Evolutionary conservation across 2,888 invertebrate species (phyloP).

Genomic region (Phlogophora meticulosa): DNA sequence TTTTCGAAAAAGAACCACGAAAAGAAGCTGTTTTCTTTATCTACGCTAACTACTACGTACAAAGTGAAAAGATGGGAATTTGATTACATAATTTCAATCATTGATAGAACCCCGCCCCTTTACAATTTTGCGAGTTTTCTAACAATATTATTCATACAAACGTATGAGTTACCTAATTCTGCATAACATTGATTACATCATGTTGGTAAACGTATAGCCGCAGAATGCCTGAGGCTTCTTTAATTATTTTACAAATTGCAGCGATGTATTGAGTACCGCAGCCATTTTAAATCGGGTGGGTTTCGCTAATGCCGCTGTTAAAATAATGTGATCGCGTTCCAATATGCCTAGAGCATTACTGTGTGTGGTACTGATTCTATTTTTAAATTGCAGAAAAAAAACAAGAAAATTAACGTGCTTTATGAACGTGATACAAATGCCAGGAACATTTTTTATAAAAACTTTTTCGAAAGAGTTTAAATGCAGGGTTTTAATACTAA

Average conservation of each 20-base stretch:
- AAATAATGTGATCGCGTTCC: constrained; percentile 54
- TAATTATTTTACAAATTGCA: constrained; percentile 63
- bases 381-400: constrained; percentile 18
- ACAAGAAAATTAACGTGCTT: not conserved
- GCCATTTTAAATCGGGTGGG: constrained; percentile 55
- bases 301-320: constrained; percentile 49
- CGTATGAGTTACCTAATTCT: constrained; percentile 52
- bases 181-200: constrained; percentile 48
- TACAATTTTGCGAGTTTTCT: constrained; percentile 28
- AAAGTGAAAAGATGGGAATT: not conserved
- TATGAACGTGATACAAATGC: constrained; percentile 12
- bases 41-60: not conserved
- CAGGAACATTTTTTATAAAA: not conserved
- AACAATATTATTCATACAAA: constrained; percentile 41
- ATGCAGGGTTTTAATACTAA: not conserved
- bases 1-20: no score
- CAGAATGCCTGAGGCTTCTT: constrained; percentile 55
- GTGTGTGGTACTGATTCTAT: constrained; percentile 35
- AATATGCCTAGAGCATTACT: constrained; percentile 43
- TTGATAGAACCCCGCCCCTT: constrained; percentile 11
- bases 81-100: not conserved
- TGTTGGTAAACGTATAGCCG: constrained; percentile 12
- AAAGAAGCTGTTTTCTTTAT: no score
- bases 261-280: constrained; percentile 34
- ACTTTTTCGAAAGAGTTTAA: no score